Base-by-base conservation (phyloP, 1,140 invertebrate genomes). In the Aricia agestis region DNA sequence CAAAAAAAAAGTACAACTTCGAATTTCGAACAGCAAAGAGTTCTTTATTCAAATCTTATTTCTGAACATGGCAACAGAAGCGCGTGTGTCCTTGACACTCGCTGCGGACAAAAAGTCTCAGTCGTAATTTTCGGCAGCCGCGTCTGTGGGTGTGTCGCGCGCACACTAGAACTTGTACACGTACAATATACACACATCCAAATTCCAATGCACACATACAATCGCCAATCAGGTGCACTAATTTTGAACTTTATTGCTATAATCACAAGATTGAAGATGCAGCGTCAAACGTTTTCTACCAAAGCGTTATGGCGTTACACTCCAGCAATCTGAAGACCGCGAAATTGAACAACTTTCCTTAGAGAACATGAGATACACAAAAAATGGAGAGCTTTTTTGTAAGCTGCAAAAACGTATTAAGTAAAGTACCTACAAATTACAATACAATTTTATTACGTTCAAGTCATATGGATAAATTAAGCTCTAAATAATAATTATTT, bases 1-100 rank as follows among this genome's bases (percentile, higher is more conserved):
- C 45, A 52, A 13, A 13, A 52, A 13, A 52, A 52, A 2, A 52
- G 45, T 52, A 13, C 3, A 52, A 19, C 5, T 63, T 63, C 59
- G 7, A 31, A 63, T 63, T 63, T 63, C 19, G 19, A 63, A 63
- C 10, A 0, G 6, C 59, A 63, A 59, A 19, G 59, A 63, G 59
- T 63, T 63, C 57, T 71, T 71, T 71, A 66, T 74, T 71, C 71
- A 74, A 77, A 72, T 71, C 72, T 67, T 52, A 59, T 70, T 68
- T 73, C 68, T 63, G 76, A 80, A 81, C 84, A 73, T 87, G 82
- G 84, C 83, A 87, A 89, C 87, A 85, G 83, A 81, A 76, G 74
- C 78, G 76, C 72, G 72, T 74, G 74, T 82, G 84, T 84, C 87
- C 87, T 89, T 89, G 87, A 89, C 87, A 89, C 87, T 89, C 79